Base-by-base conservation (phyloP, 2,888 invertebrate species). In the Ctenicera cuprea region DNA sequence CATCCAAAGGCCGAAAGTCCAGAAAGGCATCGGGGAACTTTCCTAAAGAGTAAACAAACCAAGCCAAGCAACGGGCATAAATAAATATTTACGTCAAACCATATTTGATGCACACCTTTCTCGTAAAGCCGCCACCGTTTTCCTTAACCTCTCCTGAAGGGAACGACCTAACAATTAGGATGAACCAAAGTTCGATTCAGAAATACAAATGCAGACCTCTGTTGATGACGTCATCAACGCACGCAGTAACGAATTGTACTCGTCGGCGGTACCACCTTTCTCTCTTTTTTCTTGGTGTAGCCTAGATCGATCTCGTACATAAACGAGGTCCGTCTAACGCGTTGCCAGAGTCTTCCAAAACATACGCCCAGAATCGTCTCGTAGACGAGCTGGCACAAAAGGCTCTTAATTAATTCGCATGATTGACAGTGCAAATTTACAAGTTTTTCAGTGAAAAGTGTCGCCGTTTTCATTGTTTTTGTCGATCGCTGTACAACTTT, bases 241-340 rank as follows among this genome's bases (percentile, higher is more conserved):
- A 14, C 22, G 18, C 18, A 50, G 12, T n/a, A 3, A n/a, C 9
- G 50, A 2, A n/a, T 7, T 54, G 14, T 1, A 22, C 7, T 14
- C 22, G 12, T n/a, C 30, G 52, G 30, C 52, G 71, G 48, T 4
- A 8, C 30, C 37, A 71, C 71, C 71, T 65, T 71, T 48, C 11
- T 43, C 7, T 14, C 22, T 18, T 37, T 5, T 26, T 14, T 50
- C 22, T 57, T 57, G 8, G 12, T 12, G 9, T 45, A 66, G 61
- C 68, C 73, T 66, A 62, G 68, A 73, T 73, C 54, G 73, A 73
- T 73, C 59, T 61, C 37, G 68, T 59, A 54, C 54, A 54, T 54
- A 54, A 54, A 30, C 54, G 30, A 11, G 54, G 30, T 8, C 2
- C 14, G 0, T 14, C 54, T 5, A 26, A 1, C 33, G 22, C 33